These are phyloP conservation scores for Dioctria rufipes DNA, from an alignment of 2,888 invertebrate species.

Conservation along the genomic window DNA sequence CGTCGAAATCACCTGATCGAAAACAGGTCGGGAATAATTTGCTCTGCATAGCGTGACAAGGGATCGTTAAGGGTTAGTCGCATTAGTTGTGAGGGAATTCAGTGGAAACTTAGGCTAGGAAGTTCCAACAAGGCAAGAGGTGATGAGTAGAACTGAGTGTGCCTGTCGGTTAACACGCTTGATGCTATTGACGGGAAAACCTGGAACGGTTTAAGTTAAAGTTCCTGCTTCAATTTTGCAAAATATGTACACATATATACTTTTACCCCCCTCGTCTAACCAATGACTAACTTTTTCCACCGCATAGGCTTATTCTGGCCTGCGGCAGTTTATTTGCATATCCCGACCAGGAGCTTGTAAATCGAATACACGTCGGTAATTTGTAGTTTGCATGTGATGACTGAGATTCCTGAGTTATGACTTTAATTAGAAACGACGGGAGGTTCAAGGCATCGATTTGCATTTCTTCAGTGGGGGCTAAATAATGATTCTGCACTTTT, in stretches of 20 bases:
- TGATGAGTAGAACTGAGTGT: conserved; percentile 34
- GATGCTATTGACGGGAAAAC: background rate
- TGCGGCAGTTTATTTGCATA: conserved; percentile 53
- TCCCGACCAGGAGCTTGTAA: conserved; percentile 35
- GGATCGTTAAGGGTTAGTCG: conserved; percentile 40
- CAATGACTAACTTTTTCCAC: conserved; percentile 48
- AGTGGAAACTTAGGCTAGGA: background rate
- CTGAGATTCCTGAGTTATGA: conserved; percentile 57
- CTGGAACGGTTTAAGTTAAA: conserved; percentile 10
- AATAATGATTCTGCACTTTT: conserved; percentile 44
- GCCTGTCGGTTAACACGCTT: conserved; percentile 24
- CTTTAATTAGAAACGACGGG: conserved; percentile 56
- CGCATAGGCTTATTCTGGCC: conserved; percentile 37
- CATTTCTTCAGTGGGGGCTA: background rate
- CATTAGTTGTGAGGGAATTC: conserved; percentile 35
- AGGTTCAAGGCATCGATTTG: conserved; percentile 47
- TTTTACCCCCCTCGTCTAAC: background rate
- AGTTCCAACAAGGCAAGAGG: background rate
- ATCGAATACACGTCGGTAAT: conserved; percentile 53
- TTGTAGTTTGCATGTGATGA: conserved; percentile 58
- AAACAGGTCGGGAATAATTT: conserved; percentile 52
- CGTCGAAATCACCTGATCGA: conserved; percentile 45
- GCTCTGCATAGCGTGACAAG: conserved; percentile 51
- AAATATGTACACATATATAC: background rate
- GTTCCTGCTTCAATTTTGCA: background rate